Evolutionary conservation across 2,797 vertebrate species (phyloP).

Genomic region (Anguilla marmorata): DNA sequence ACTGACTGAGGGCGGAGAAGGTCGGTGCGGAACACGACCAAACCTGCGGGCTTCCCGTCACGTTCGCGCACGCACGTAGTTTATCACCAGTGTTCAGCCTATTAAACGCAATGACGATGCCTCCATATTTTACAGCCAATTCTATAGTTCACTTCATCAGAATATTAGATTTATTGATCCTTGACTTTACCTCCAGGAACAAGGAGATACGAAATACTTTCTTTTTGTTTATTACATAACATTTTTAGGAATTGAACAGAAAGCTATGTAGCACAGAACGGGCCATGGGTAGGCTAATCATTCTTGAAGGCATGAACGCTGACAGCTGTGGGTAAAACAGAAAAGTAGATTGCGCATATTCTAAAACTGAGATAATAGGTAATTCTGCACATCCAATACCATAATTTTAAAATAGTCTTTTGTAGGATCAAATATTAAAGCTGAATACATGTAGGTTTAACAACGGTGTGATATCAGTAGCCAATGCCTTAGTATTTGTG

Average conservation of each 20-base stretch:
- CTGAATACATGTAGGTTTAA: background rate
- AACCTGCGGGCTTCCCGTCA: background rate
- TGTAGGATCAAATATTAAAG: background rate
- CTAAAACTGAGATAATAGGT: background rate
- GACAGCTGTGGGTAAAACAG: background rate
- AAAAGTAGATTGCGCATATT: background rate
- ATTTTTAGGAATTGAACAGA: too few species aligned
- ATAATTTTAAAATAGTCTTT: background rate
- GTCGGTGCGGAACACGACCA: background rate
- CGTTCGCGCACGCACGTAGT: background rate
- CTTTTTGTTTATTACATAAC: too few species aligned
- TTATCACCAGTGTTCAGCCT: background rate
- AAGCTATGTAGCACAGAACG: background rate
- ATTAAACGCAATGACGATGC: background rate
- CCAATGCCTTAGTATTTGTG: background rate
- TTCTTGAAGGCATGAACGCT: background rate
- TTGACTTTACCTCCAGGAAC: background rate
- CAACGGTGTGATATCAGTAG: background rate
- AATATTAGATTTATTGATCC: background rate
- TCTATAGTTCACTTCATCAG: background rate
- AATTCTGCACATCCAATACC: background rate
- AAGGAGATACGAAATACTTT: background rate
- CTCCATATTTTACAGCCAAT: background rate
- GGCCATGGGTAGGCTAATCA: background rate
- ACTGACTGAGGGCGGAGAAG: background rate